Evolutionary conservation across 2,888 invertebrate genomes (phyloP), one percentile per base, ranked within the genome.

Genomic region (Anoncus sp.): DNA sequence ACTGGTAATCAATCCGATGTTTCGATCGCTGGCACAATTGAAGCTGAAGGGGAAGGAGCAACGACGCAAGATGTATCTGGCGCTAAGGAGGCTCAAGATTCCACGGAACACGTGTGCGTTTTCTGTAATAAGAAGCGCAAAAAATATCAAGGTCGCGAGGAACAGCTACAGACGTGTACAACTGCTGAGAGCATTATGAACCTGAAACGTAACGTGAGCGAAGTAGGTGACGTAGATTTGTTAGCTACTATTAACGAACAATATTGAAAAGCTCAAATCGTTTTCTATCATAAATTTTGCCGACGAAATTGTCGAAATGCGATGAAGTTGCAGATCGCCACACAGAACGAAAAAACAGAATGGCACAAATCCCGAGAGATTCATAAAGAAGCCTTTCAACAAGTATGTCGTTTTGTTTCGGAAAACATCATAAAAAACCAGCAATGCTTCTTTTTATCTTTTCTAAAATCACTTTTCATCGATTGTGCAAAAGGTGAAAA

Each of bases 61-160:
- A 31, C 31, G 31, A 31, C 31, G 31, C 31, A 31, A 31, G 73
- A 57, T 14, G 22, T 45, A 53, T 63, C 55, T 70, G 14, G 22
- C 57, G 57, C 65, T 16, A 6, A 74, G 49, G 6, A n/a, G 47
- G 57, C 65, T 16, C 18, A 74, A 35, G 49, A 67, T 45, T 24
- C 40, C 53, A 57, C 60, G 45, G 62, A 53, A 74, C 12, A 63
- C 22, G 63, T 60, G 20, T 77, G 73, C 40, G 20, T 73, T 35
- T 77, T 80, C 59, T 80, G 77, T 38, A 66, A 77, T 65, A 69
- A 76, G 18, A 31, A n/a, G 24, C 63, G 73, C 20, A 79, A 79
- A 47, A 73, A 77, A 73, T 43, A 51, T 53, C 59, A 69, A 62
- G 72, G 67, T n/a, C 75, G 71, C 51, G 69, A 75, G 57, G 65